A percentile compares a stretch with the other conserved stretches of the same genome.
Evolutionary conservation across 2,888 invertebrate species (phyloP).

Genomic region (Aspidiotus destructor): DNA sequence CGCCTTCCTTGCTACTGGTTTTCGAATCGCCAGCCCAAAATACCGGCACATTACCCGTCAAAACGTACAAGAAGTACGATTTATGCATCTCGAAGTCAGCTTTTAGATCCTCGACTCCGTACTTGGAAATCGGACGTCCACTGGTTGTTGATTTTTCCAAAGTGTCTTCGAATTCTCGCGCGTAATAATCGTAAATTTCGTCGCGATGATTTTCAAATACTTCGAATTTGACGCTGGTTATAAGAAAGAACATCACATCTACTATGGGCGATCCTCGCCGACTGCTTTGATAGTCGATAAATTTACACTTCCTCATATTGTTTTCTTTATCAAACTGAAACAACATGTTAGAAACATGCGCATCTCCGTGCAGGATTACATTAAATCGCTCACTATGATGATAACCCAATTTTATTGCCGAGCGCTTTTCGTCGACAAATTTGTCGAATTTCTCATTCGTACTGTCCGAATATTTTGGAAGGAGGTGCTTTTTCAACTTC

Average conservation of each 20-base stretch:
- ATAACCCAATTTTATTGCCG: too few species aligned
- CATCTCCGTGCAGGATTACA: neutral
- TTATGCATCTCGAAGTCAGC: too few species aligned
- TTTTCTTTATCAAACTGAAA: neutral
- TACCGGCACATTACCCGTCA: too few species aligned
- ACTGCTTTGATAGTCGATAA: conserved; percentile 1
- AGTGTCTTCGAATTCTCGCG: conserved; percentile 3
- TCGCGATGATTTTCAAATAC: conserved; percentile 8
- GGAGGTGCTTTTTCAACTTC: too few species aligned
- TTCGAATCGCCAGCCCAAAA: too few species aligned
- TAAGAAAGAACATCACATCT: neutral
- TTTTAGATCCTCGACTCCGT: too few species aligned
- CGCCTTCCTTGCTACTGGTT: too few species aligned
- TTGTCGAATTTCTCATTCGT: too few species aligned
- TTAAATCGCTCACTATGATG: neutral
- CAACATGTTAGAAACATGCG: neutral
- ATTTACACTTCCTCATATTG: neutral
- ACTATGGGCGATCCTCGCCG: neutral
- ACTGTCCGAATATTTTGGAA: too few species aligned
- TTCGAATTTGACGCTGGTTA: conserved; percentile 7
- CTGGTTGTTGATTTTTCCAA: neutral
- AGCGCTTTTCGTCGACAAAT: too few species aligned
- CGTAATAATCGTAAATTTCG: neutral
- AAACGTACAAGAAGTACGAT: too few species aligned
- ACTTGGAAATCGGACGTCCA: too few species aligned